These are phyloP conservation scores for Chironomus striatipennis DNA, from an alignment of 1,140 invertebrate species.

Conservation along the genomic window DNA sequence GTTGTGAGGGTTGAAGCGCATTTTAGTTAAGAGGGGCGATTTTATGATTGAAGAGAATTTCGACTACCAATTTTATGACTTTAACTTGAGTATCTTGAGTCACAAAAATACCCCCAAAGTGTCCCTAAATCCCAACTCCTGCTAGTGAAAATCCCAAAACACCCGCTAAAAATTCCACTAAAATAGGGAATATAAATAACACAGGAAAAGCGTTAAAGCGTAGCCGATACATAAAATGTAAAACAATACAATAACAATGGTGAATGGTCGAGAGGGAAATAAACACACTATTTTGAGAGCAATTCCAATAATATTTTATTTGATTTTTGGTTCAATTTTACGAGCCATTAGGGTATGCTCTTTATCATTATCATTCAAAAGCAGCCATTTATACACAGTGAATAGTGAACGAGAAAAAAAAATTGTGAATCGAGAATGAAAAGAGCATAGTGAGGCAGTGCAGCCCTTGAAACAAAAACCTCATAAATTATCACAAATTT, in stretches of 20 bases:
- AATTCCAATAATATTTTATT: constrained; percentile 16
- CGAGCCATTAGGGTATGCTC: neutral
- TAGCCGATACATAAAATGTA: constrained; percentile 1
- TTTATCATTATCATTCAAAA: constrained; percentile 18
- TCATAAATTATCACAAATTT: too few species aligned
- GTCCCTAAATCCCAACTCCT: too few species aligned
- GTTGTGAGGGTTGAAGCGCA: too few species aligned
- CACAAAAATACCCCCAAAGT: too few species aligned
- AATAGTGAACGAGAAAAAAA: neutral
- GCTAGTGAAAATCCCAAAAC: too few species aligned
- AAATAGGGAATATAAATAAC: neutral
- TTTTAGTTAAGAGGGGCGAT: too few species aligned
- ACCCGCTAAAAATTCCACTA: too few species aligned
- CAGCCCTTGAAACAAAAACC: too few species aligned
- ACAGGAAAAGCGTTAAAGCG: neutral
- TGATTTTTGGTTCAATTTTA: constrained; percentile 21
- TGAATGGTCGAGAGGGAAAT: neutral
- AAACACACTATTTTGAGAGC: constrained; percentile 18
- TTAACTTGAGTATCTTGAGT: too few species aligned
- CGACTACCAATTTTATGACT: too few species aligned
- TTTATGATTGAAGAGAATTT: too few species aligned
- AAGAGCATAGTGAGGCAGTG: too few species aligned
- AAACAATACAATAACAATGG: constrained; percentile 8
- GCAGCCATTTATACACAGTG: neutral
- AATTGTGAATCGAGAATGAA: neutral